Percentiles rank a stretch among this genome's conserved stretches.
phyloP scores from a whole-genome alignment of 2,888 invertebrate genomes.

The Gibbula magus region DNA sequence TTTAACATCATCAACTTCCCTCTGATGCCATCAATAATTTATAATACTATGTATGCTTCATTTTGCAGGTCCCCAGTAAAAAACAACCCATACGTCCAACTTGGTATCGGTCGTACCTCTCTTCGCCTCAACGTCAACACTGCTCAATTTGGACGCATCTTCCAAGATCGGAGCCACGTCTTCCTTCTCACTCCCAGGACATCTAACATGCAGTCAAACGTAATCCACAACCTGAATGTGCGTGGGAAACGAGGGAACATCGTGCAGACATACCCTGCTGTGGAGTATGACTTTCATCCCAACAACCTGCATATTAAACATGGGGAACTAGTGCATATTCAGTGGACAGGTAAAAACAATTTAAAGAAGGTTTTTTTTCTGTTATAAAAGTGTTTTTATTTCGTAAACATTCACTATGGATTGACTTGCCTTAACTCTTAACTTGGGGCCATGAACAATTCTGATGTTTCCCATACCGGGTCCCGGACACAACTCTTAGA shows the following conservation, averaged over 20 bases:
- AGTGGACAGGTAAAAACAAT: constrained; percentile 61
- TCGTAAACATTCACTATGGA: too few species aligned
- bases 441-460: too few species aligned
- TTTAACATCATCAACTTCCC: too few species aligned
- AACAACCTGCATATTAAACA: constrained; percentile 61
- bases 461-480: too few species aligned
- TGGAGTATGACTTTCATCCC: constrained; percentile 75
- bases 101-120: constrained; percentile 61
- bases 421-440: too few species aligned
- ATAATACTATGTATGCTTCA: background rate
- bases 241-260: constrained; percentile 75
- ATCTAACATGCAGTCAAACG: constrained; percentile 37
- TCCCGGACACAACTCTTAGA: too few species aligned
- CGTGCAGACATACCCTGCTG: constrained; percentile 74
- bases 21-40: too few species aligned
- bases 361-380: background rate
- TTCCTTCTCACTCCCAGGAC: constrained; percentile 68
- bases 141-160: constrained; percentile 72
- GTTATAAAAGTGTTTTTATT: too few species aligned
- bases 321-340: constrained; percentile 71
- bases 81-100: constrained; percentile 69
- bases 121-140: constrained; percentile 73
- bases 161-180: constrained; percentile 73
- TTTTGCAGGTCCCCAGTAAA: constrained; percentile 64
- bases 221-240: constrained; percentile 70